Base-by-base conservation (phyloP, 1,140 invertebrate genomes). In the Drosophila sulfurigaster region DNA sequence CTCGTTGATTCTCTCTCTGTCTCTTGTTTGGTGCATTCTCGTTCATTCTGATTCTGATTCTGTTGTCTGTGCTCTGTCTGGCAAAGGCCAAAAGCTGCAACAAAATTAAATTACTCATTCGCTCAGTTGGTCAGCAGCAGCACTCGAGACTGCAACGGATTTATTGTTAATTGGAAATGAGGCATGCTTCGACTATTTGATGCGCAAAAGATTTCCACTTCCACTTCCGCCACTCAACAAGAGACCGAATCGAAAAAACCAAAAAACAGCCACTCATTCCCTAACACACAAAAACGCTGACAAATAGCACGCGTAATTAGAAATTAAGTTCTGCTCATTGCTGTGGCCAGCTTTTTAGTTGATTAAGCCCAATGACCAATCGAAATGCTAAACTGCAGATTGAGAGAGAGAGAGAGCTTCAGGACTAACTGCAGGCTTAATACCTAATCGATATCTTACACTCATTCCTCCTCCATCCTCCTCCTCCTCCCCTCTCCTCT, bases 161-260 rank as follows among this genome's bases (percentile, higher is more conserved):
- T 87, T 87, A 87, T 87, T 87, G 83, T 87, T 87, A 87, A 87
- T 87, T 87, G 83, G 83, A 87, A 87, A 87, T 87, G 83, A 87
- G 83, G 83, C 83, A 87, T 87, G 83, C 83, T 73, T 67, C 59
- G 83, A 87, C 83, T 87, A 78, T 87, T 82, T 87, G 82, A 87
- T 87, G 82, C 80, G 68, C 78, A 83, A 78, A 80, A 83, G 81
- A 89, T 81, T 88, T 89, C 82, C 52, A 48, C 46, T 20, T 16
- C 46, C 46, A 35, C 52, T 41, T 38, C 52, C 80, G 65, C 82
- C 77, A 80, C 82, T 87, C 79, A 82, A 78, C 68, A 63, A 62
- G 49, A 67, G 51, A 60, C 59, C 54, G 32, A 65, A 75, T 60
- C 66, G 41, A 32, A 35, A 71, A 65, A 57, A 62, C 60, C 66